Evolutionary conservation across 2,797 vertebrate species (phyloP).

Genomic region (Molothrus ater): DNA sequence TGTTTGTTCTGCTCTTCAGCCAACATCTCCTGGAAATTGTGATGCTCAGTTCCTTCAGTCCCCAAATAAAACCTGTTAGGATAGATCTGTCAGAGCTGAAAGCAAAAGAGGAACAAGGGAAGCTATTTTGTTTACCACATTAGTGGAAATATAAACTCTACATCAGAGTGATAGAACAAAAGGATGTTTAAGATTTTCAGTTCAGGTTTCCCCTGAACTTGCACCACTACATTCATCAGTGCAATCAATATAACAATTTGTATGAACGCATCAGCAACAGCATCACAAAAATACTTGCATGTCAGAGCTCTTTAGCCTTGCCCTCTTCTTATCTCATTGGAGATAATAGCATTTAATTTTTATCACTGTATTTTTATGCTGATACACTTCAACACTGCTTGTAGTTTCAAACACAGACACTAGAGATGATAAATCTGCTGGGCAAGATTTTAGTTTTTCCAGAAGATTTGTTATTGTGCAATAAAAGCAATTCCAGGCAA

Average conservation of each 20-base stretch:
- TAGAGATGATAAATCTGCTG: not conserved
- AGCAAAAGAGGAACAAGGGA: not conserved
- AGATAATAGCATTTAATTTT: not conserved
- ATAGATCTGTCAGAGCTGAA: not conserved
- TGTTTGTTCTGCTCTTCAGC: not conserved
- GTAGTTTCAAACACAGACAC: not conserved
- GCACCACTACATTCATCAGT: not conserved
- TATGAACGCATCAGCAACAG: not conserved
- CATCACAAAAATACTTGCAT: not conserved
- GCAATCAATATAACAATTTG: not conserved
- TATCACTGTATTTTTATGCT: not conserved
- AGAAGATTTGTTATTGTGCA: not conserved
- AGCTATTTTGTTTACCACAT: not conserved
- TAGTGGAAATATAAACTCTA: not conserved
- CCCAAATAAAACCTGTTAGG: not conserved
- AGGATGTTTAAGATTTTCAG: not conserved
- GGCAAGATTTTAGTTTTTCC: not conserved
- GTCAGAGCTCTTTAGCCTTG: not conserved
- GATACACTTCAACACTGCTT: not conserved
- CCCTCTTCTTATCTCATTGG: not conserved
- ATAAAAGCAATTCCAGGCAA: not conserved
- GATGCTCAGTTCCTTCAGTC: not conserved
- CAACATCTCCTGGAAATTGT: not conserved
- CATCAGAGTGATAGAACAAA: not conserved
- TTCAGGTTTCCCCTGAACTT: not conserved